Conservation (phyloP, 2,888 invertebrate species). For the Gymnosoma rotundatum region DNA sequence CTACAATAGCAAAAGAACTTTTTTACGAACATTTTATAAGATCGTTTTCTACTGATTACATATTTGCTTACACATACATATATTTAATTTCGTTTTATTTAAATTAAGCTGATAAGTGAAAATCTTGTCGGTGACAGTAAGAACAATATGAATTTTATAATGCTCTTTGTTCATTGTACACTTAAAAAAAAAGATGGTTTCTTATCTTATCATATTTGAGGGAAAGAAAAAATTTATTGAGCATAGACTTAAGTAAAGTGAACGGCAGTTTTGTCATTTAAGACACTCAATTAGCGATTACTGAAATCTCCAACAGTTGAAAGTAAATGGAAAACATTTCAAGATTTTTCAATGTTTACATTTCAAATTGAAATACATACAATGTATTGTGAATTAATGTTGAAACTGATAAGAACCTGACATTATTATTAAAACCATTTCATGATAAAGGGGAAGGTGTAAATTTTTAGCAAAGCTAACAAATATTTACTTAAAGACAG, state of each 20-base stretch:
- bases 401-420: constrained; percentile 3
- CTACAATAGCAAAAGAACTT: not conserved
- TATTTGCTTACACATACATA: not conserved
- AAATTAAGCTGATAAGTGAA: constrained; percentile 55
- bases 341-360: not conserved
- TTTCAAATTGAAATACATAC: not conserved
- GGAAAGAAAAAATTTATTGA: constrained; percentile 12
- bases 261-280: constrained; percentile 30
- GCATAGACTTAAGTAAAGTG: not conserved
- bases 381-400: not conserved
- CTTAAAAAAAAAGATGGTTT: not conserved
- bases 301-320: not conserved
- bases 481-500: constrained; percentile 16
- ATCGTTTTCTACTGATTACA: constrained; percentile 14
- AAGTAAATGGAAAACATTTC: not conserved
- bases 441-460: constrained; percentile 42
- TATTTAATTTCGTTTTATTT: constrained; percentile 50
- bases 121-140: constrained; percentile 60
- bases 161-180: not conserved
- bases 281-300: too few relatives aligned
- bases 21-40: constrained; percentile 12
- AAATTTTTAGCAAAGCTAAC: constrained; percentile 2
- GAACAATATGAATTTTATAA: constrained; percentile 23
- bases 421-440: not conserved
- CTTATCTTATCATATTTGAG: constrained; percentile 42